phyloP scores from a whole-genome alignment of 2,888 invertebrate genomes.

The Phania funesta region DNA sequence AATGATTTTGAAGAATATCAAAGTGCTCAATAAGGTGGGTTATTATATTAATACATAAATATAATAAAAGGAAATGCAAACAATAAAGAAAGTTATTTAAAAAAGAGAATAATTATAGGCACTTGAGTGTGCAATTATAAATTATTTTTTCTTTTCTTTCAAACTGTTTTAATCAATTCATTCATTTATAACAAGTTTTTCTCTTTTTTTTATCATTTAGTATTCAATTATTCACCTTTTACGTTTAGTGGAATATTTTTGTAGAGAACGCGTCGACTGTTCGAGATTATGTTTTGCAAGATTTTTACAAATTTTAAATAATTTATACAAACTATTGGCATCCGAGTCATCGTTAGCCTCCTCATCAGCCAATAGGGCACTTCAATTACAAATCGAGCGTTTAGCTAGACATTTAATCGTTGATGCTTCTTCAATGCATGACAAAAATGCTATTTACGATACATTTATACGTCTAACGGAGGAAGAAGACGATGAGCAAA shows the following conservation, averaged over 20 bases:
- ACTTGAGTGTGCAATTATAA: constrained; percentile 54
- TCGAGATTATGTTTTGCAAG: constrained; percentile 66
- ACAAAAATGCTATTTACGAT: constrained; percentile 72
- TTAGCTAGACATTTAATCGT: constrained; percentile 70
- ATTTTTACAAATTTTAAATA: constrained; percentile 72
- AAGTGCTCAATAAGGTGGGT: constrained; percentile 76
- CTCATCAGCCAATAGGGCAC: constrained; percentile 67
- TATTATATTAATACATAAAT: constrained; percentile 2
- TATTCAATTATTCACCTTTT: constrained; percentile 61
- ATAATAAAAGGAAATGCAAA: not conserved
- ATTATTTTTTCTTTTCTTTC: constrained; percentile 1
- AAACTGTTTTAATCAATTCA: constrained; percentile 10
- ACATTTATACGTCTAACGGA: constrained; percentile 65
- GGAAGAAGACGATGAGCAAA: constrained; percentile 63
- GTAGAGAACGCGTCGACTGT: constrained; percentile 48
- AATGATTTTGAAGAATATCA: constrained; percentile 74
- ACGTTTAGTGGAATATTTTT: constrained; percentile 59
- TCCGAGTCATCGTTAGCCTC: constrained; percentile 14
- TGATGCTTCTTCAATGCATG: constrained; percentile 67
- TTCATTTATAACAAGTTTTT: constrained; percentile 31
- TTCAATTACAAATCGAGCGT: constrained; percentile 75
- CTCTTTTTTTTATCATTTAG: constrained; percentile 39
- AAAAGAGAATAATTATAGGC: constrained; percentile 10
- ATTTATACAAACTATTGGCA: constrained; percentile 70
- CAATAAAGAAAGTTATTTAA: constrained; percentile 1